Evolutionary conservation across 2,888 invertebrate species (phyloP).

Genomic region (Margaritifera margaritifera): DNA sequence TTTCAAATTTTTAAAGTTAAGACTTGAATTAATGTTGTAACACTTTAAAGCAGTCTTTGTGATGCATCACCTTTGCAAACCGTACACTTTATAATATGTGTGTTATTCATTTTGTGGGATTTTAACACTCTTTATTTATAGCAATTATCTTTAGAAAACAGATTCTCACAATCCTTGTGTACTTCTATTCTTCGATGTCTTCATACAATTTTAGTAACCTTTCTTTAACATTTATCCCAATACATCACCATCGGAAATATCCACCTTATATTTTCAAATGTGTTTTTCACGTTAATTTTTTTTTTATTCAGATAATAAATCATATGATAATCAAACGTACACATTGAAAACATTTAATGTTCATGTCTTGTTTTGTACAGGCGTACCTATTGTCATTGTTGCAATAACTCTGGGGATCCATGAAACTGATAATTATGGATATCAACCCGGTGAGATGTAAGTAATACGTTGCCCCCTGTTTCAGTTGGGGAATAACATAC

Average conservation of each 20-base stretch:
- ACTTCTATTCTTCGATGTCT: too few species aligned
- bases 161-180: too few species aligned
- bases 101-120: too few species aligned
- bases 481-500: neutral
- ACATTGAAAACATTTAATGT: constrained; percentile 1
- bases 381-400: constrained; percentile 72
- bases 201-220: too few species aligned
- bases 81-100: neutral
- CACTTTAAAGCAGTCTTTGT: neutral
- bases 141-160: too few species aligned
- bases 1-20: neutral
- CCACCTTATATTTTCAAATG: too few species aligned
- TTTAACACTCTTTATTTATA: too few species aligned
- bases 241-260: too few species aligned
- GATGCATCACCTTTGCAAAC: neutral
- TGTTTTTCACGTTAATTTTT: too few species aligned
- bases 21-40: too few species aligned
- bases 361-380: constrained; percentile 65
- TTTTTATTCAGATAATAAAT: neutral
- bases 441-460: constrained; percentile 68
- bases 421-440: constrained; percentile 67
- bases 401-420: constrained; percentile 67
- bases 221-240: too few species aligned
- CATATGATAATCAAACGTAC: neutral
- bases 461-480: constrained; percentile 24